Conservation (phyloP, 2,113 vertebrate genomes). For the Petrocephalus zakoni region DNA sequence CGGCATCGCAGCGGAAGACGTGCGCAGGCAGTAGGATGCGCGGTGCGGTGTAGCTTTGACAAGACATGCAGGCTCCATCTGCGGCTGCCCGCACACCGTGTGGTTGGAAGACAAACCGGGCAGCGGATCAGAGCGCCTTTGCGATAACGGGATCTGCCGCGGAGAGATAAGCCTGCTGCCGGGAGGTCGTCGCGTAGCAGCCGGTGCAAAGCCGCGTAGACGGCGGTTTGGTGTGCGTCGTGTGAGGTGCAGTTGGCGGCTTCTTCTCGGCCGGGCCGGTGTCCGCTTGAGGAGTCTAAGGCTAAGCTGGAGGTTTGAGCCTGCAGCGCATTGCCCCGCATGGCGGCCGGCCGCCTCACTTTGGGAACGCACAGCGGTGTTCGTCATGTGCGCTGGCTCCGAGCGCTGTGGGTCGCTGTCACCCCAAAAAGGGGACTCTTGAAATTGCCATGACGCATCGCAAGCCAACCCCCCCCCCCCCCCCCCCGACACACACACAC, state of each 20-base stretch:
- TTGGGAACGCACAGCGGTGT: background rate
- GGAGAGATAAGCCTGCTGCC: conserved; percentile 46
- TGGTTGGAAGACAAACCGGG: background rate
- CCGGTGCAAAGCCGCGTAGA: conserved; percentile 27
- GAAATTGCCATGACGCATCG: too few species aligned
- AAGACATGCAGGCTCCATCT: too few species aligned
- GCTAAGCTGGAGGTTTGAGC: background rate
- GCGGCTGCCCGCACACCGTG: background rate
- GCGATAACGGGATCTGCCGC: conserved; percentile 47
- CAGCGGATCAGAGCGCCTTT: conserved; percentile 25
- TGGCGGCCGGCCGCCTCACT: background rate
- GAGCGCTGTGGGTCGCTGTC: background rate
- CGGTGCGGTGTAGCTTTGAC: background rate
- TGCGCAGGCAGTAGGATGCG: background rate
- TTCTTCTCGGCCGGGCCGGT: too few species aligned
- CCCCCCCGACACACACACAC: too few species aligned
- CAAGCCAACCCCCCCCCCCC: background rate
- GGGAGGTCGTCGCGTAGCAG: conserved; percentile 34
- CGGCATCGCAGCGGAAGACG: background rate
- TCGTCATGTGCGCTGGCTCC: background rate
- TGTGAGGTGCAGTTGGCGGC: conserved; percentile 35
- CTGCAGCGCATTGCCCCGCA: background rate
- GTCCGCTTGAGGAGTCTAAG: conserved; percentile 31
- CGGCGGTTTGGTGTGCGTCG: conserved; percentile 29
- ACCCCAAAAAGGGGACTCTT: background rate